These are phyloP conservation scores for Tangara arthus DNA, from an alignment of 2,797 vertebrate species.

Conservation along the genomic window DNA sequence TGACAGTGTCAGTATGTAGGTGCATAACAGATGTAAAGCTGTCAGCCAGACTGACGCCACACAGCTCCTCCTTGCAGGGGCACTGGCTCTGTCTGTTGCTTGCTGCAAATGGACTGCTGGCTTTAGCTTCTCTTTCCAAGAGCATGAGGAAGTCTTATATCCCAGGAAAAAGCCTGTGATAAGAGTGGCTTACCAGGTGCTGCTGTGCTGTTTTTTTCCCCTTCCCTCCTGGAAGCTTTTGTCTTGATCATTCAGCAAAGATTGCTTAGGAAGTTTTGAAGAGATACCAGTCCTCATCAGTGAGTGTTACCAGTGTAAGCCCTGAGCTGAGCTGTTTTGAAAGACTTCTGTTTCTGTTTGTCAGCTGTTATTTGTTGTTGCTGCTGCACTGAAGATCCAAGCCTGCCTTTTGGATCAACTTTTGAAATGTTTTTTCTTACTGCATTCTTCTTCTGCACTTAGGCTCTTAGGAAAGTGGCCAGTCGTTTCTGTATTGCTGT, in stretches of 20 bases:
- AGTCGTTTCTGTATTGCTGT: neutral
- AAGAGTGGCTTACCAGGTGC: neutral
- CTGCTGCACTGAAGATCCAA: neutral
- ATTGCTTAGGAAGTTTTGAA: neutral
- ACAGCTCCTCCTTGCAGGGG: neutral
- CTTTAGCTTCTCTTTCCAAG: neutral
- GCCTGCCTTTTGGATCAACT: neutral
- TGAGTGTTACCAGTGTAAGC: neutral
- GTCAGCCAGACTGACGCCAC: neutral
- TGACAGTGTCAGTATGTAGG: rapidly evolving
- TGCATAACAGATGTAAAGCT: neutral
- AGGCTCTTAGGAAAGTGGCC: neutral
- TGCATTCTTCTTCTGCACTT: neutral
- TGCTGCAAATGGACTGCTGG: neutral
- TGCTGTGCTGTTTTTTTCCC: neutral
- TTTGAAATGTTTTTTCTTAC: neutral
- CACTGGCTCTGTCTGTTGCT: neutral
- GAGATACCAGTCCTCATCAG: neutral
- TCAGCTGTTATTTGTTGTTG: neutral
- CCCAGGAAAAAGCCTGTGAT: neutral
- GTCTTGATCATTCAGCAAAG: neutral
- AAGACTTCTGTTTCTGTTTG: neutral
- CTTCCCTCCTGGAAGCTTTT: neutral
- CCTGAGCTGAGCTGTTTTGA: neutral
- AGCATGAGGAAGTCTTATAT: rapidly evolving